Percentiles rank a stretch among this genome's conserved stretches.
Conservation (phyloP, 1,140 invertebrate genomes). For the Pachyrhynchus sulphureomaculatus region DNA sequence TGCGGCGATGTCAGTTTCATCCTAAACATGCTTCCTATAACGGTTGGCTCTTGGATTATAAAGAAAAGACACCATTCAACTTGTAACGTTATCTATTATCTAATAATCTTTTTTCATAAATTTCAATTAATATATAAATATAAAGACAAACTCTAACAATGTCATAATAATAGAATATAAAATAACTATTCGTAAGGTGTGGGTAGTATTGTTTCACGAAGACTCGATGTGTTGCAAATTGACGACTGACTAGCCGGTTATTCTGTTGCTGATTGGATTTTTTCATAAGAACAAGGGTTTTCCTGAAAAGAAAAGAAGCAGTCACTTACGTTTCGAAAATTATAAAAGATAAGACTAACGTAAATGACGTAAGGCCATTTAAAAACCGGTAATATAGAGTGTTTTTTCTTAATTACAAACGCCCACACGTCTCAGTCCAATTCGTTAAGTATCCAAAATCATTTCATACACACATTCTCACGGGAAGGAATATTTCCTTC, state of each 20-base stretch:
- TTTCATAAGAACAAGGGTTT: neutral
- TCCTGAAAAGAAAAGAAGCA: slow-evolving; percentile 10
- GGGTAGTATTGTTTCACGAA: slow-evolving; percentile 22
- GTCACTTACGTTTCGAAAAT: no score
- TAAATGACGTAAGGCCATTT: no score
- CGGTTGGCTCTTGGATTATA: no score
- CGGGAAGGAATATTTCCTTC: no score
- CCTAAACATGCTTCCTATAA: no score
- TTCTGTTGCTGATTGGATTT: neutral
- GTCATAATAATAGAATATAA: slow-evolving; percentile 35
- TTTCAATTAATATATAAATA: slow-evolving; percentile 43
- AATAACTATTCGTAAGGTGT: slow-evolving; percentile 40
- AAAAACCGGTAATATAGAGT: no score
- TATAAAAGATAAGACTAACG: no score
- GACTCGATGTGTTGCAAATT: slow-evolving; percentile 28
- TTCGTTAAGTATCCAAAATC: no score
- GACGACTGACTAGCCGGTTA: neutral
- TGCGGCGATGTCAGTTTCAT: no score
- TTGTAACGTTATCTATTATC: slow-evolving; percentile 27
- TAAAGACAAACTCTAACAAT: slow-evolving; percentile 48
- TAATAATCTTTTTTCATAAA: slow-evolving; percentile 14
- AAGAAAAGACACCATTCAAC: slow-evolving; percentile 5
- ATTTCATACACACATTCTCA: no score
- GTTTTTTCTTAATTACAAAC: no score
- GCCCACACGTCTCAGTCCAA: no score